Percentiles rank a stretch among this genome's conserved stretches.
phyloP scores from a whole-genome alignment of 2,113 vertebrate genomes.

The Solea solea region DNA sequence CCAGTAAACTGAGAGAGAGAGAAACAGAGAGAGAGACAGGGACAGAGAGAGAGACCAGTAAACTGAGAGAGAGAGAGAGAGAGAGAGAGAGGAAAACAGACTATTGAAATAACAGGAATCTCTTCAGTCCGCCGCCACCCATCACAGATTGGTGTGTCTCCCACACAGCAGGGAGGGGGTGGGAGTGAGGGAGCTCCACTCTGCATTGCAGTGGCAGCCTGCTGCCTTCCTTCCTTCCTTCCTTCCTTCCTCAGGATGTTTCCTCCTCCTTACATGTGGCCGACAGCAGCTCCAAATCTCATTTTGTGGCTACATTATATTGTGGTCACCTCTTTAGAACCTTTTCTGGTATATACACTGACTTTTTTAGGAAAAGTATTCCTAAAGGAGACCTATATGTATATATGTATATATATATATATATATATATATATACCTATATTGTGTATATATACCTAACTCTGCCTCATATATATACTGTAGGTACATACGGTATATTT shows the following conservation, averaged over 20 bases:
- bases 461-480: too few relatives aligned
- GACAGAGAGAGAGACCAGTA: neutral
- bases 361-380: too few relatives aligned
- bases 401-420: too few relatives aligned
- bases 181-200: conserved; percentile 44
- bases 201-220: conserved; percentile 77
- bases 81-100: neutral
- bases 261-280: conserved; percentile 18
- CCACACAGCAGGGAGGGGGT: conserved; percentile 25
- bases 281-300: conserved; percentile 2
- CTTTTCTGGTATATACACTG: too few relatives aligned
- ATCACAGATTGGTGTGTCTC: conserved; percentile 60
- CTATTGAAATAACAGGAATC: conserved; percentile 13
- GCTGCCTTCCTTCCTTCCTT: conserved; percentile 27
- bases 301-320: conserved; percentile 11
- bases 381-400: too few relatives aligned
- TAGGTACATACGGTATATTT: too few relatives aligned
- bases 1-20: neutral
- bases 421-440: too few relatives aligned
- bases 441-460: too few relatives aligned
- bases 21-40: neutral
- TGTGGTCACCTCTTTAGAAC: neutral
- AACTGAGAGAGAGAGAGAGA: neutral
- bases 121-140: conserved; percentile 48
- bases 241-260: conserved; percentile 31